phyloP scores from a whole-genome alignment of 2,113 vertebrate species.

The Saiga tatarica region DNA sequence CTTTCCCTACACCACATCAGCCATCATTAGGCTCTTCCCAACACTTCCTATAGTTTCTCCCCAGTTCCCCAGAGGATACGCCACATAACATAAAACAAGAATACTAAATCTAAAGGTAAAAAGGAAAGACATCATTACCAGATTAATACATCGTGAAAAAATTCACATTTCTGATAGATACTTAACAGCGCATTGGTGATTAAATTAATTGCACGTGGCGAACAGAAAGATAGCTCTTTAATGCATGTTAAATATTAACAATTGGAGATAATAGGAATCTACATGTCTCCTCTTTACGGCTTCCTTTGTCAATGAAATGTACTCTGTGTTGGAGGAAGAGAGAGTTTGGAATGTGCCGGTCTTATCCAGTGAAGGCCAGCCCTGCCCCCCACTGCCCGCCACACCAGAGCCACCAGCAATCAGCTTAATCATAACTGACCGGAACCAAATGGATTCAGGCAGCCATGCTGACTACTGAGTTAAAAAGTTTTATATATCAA shows the following conservation, averaged over 20 bases:
- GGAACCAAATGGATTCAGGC: slow-evolving; percentile 81
- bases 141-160: slow-evolving; percentile 66
- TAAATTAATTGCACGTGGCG: slow-evolving; percentile 73
- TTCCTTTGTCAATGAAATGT: slow-evolving; percentile 77
- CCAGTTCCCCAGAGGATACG: not conserved
- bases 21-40: not conserved
- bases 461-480: slow-evolving; percentile 78
- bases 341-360: slow-evolving; percentile 73
- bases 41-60: not conserved
- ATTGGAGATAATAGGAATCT: slow-evolving; percentile 58
- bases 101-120: slow-evolving; percentile 48
- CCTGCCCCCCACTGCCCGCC: slow-evolving; percentile 32
- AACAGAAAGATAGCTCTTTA: slow-evolving; percentile 72
- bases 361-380: slow-evolving; percentile 69
- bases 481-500: slow-evolving; percentile 78
- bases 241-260: slow-evolving; percentile 73
- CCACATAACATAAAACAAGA: not conserved
- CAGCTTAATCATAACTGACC: slow-evolving; percentile 81
- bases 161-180: slow-evolving; percentile 62
- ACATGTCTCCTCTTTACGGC: slow-evolving; percentile 67
- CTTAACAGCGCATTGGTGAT: slow-evolving; percentile 68
- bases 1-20: not conserved
- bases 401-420: slow-evolving; percentile 77
- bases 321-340: slow-evolving; percentile 70
- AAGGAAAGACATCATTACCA: slow-evolving; percentile 64